Evolutionary conservation across 1,140 invertebrate genomes (phyloP), one percentile per base, ranked within the genome.

Genomic region (Drosophila lacertosa): DNA sequence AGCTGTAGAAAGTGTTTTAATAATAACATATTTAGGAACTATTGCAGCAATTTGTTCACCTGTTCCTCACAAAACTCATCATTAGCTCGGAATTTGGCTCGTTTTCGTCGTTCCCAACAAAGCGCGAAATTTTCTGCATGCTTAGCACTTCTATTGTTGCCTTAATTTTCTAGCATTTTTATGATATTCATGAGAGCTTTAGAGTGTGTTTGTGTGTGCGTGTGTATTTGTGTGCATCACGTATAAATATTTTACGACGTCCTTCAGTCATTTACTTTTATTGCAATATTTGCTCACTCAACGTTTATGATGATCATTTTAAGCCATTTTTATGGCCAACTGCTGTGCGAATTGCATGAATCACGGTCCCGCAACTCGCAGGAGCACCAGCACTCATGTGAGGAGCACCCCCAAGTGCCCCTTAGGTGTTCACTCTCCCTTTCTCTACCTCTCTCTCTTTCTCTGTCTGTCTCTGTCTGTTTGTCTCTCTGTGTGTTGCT

Each of bases 261-360:
- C 89, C 89, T 90, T 90, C 84, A 90, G 89, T 90, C 89, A 90
- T 90, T 90, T 90, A 90, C 90, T 91, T 91, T 91, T 91, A 91
- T 91, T 90, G 89, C 89, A 91, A 90, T 90, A 89, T 91, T 91
- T 91, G 89, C 89, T 84, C 89, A 89, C 84, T 91, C 89, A 90
- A 91, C 83, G 83, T 91, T 91, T 91, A 91, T 90, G 89, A 91
- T 90, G 89, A 91, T 91, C 89, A 89, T 89, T 91, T 91, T 89
- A 91, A 91, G 89, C 83, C 89, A 89, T 90, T 91, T 91, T 91
- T 91, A 91, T 91, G 89, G 73, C 48, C 76, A 79, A 70, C 74
- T 76, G 74, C 83, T 82, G 78, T 69, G 59, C 66, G 66, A 62
- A 70, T 84, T 86, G 81, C 80, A 84, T 84, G 80, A 84, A 84